Evolutionary conservation across 2,797 vertebrate genomes (phyloP), one percentile per base, ranked within the genome.

Genomic region (Periparus ater): DNA sequence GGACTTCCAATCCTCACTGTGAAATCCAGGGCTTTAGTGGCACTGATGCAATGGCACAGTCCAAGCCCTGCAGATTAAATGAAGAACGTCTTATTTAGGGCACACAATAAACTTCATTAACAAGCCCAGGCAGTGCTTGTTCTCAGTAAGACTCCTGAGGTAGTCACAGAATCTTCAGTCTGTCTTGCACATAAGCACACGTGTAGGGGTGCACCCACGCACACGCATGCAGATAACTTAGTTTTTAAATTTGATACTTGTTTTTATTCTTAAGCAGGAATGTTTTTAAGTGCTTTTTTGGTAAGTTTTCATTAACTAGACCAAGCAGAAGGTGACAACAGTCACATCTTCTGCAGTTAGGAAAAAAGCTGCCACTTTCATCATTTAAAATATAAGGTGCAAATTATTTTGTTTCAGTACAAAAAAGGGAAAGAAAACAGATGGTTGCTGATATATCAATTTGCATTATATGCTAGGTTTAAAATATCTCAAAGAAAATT

Each of bases 241-340:
- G 32, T 30, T 55, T 91, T 89, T 66, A 51, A 80, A 85, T 93
- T 54, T 85, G 68, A 75, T 93, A 45, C 72, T 76, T 87, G 47
- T 74, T 85, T 93, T 87, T 90, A 72, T 85, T 95, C 80, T 85
- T 74, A 48, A 82, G 50, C 63, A 51, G 55, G 50, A 87, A 65
- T 67, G 53, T 48, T 93, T 84, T 84, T 34, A 93, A 91, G 72
- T 89, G 83, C 89, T 95, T 96, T 93, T 88, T 93, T 87, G 65
- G 19, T 88, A 85, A 83, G 58, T 83, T 91, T 93, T 88, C 71
- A 15, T 91, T 85, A 95, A 89, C 54, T 85, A 77, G 78, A 81
- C 75, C 71, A 79, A 82, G 77, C 76, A 84, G 88, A 85, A 79
- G 34, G 71, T 91, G 88, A 78, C 50, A 74, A 65, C 50, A 63